Conservation (phyloP, 2,797 vertebrate species). For the Adelosebastes latens region DNA sequence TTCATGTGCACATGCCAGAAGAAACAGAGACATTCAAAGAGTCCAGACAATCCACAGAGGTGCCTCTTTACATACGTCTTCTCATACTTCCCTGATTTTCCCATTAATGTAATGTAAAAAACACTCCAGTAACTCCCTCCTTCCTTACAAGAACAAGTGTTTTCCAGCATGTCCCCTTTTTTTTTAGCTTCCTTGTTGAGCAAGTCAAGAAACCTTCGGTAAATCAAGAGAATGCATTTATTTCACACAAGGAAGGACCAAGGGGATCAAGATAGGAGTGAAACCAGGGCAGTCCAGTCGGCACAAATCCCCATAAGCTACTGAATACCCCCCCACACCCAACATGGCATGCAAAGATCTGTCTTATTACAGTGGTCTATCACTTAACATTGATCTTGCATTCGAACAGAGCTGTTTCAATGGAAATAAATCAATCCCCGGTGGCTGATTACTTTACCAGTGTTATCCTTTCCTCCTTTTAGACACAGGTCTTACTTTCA, state of each 20-base stretch:
- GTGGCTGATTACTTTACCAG: constrained; percentile 57
- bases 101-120: constrained; percentile 51
- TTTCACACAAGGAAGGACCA: constrained; percentile 37
- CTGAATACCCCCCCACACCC: background rate
- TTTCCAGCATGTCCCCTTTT: constrained; percentile 14
- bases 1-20: background rate
- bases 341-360: background rate
- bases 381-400: constrained; percentile 5
- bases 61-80: background rate
- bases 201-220: constrained; percentile 20
- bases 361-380: background rate
- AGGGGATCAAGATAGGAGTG: constrained; percentile 38
- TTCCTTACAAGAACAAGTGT: constrained; percentile 4
- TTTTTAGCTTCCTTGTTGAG: constrained; percentile 5
- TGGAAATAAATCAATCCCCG: constrained; percentile 11
- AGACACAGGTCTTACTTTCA: constrained; percentile 38
- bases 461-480: constrained; percentile 23
- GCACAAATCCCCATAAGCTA: constrained; percentile 34
- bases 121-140: background rate
- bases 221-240: constrained; percentile 34
- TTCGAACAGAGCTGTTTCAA: background rate
- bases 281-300: constrained; percentile 34
- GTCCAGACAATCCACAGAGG: background rate
- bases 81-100: constrained; percentile 22
- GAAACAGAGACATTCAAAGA: background rate